Percentiles rank a stretch among this genome's conserved stretches.
Evolutionary conservation across 1,140 invertebrate species (phyloP).

Genomic region (Dreissena polymorpha): DNA sequence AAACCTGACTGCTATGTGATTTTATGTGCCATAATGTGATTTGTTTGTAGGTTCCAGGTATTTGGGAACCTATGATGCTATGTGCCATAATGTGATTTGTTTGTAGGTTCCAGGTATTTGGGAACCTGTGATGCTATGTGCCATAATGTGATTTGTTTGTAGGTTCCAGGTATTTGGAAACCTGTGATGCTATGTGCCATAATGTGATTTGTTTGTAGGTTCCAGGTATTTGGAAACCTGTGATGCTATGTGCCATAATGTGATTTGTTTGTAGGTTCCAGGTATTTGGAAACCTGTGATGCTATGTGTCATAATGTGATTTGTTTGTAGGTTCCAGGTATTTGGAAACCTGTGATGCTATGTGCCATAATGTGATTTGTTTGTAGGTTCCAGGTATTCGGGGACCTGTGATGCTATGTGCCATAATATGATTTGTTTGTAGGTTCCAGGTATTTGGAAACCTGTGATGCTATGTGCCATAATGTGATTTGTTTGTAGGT

Average conservation of each 20-base stretch:
- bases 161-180: constrained; percentile 90
- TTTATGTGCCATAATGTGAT: too few species aligned
- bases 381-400: constrained; percentile 85
- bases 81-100: constrained; percentile 9
- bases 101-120: constrained; percentile 85
- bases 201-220: constrained; percentile 71
- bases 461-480: constrained; percentile 77
- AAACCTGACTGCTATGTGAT: too few species aligned
- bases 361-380: constrained; percentile 9
- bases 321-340: constrained; percentile 78
- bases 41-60: too few species aligned
- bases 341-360: constrained; percentile 90
- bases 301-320: not conserved
- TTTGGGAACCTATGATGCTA: too few species aligned
- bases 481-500: too few species aligned
- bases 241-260: too few species aligned
- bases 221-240: constrained; percentile 91
- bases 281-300: constrained; percentile 90
- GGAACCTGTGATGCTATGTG: constrained; percentile 84
- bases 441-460: constrained; percentile 90
- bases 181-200: constrained; percentile 77
- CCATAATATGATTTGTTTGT: constrained; percentile 23
- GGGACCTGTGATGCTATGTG: constrained; percentile 84
- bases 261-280: constrained; percentile 77
- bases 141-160: constrained; percentile 25